phyloP scores from a whole-genome alignment of 2,888 invertebrate species.

The Nowickia ferox region DNA sequence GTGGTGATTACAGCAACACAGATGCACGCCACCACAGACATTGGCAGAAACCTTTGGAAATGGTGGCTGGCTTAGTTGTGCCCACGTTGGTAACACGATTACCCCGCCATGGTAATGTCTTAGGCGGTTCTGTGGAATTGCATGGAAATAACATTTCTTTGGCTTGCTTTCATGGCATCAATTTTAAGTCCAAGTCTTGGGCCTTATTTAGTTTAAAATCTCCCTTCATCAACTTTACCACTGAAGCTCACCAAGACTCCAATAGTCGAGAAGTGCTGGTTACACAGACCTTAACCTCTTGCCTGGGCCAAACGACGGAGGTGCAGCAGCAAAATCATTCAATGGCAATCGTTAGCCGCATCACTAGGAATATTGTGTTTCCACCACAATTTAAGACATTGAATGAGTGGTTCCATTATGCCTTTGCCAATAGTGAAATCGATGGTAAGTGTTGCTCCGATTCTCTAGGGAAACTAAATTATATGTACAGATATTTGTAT shows the following conservation, averaged over 20 bases:
- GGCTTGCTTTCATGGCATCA: conserved; percentile 98
- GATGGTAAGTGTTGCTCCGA: conserved; percentile 87
- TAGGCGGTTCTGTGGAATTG: conserved; percentile 94
- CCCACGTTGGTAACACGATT: conserved; percentile 88
- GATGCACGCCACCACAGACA: conserved; percentile 94
- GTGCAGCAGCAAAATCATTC: conserved; percentile 89
- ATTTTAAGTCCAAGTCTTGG: conserved; percentile 98
- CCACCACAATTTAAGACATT: conserved; percentile 97
- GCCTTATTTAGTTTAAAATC: conserved; percentile 96
- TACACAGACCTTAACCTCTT: conserved; percentile 95
- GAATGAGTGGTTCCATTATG: conserved; percentile 98
- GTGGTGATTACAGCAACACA: conserved; percentile 81
- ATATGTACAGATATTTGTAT: neutral
- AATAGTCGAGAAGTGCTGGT: conserved; percentile 90
- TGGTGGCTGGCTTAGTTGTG: conserved; percentile 91
- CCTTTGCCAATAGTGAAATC: conserved; percentile 96
- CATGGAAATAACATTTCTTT: conserved; percentile 95
- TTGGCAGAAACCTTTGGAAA: conserved; percentile 94
- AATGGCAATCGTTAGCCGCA: conserved; percentile 96
- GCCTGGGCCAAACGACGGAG: conserved; percentile 89
- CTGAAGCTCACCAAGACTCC: conserved; percentile 94
- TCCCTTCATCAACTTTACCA: conserved; percentile 95
- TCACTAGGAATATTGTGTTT: conserved; percentile 95
- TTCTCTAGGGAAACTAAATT: neutral
- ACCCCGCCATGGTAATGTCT: conserved; percentile 89